A percentile compares a stretch with the other conserved stretches of the same genome.
Evolutionary conservation across 2,888 invertebrate species (phyloP).

Genomic region (Phytoseiulus persimilis): DNA sequence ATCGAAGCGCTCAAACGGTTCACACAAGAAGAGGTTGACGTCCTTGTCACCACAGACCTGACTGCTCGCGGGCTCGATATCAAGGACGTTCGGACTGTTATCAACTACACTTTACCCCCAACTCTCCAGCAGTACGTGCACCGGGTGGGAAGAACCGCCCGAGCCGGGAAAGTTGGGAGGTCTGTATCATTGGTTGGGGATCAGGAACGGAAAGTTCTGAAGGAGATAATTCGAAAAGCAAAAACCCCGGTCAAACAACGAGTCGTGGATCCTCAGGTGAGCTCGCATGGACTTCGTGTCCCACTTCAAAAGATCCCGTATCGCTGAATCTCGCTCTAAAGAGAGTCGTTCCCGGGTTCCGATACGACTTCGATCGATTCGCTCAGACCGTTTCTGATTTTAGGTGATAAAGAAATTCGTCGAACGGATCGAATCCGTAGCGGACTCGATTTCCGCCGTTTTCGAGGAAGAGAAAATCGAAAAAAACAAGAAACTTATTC

Average conservation of each 20-base stretch:
- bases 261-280: constrained; percentile 63
- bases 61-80: constrained; percentile 92
- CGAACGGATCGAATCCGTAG: constrained; percentile 63
- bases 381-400: too few relatives aligned
- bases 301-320: too few relatives aligned
- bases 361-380: too few relatives aligned
- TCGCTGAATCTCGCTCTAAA: too few relatives aligned
- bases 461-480: constrained; percentile 66
- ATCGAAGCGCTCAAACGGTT: constrained; percentile 78
- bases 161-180: constrained; percentile 79
- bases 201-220: constrained; percentile 77
- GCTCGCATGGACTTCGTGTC: constrained; percentile 44
- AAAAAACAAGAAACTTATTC: neutral
- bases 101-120: constrained; percentile 91
- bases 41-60: constrained; percentile 82
- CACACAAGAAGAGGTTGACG: constrained; percentile 63
- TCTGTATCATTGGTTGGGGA: constrained; percentile 93
- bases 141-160: constrained; percentile 85
- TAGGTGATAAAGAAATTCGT: constrained; percentile 78
- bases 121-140: constrained; percentile 94
- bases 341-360: too few relatives aligned
- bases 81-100: constrained; percentile 85
- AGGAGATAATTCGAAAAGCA: constrained; percentile 79
- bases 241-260: constrained; percentile 75
- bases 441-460: constrained; percentile 71